Base-by-base conservation (phyloP, 2,888 invertebrate species). In the Epistrophe grossulariae region DNA sequence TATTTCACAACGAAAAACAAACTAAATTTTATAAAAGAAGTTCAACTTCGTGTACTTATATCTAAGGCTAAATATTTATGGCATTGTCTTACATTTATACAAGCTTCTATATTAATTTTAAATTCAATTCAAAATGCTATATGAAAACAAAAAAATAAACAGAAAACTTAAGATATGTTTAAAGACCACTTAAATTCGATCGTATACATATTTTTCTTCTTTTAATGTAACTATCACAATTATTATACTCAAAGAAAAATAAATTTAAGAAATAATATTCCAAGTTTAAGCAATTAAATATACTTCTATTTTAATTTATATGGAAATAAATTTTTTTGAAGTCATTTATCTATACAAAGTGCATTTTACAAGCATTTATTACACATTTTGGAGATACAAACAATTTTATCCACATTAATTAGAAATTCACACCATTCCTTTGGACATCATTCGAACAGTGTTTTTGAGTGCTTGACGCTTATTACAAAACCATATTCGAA, bases 401-500 rank as follows among this genome's bases (percentile, higher is more conserved):
- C 31, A 17, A n/a, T 68, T 3, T 13, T 55, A 7, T 24, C 24
- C 55, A 13, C 59, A 55, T 76, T 40, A n/a, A n/a, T 45, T 38
- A 4, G 6, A 17, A 40, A 77, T 90, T 94, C 95, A 96, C 89
- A 96, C 96, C 95, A 96, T 96, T 90, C 96, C 96, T 94, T 97
- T 97, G 72, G 97, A 97, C 97, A 97, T 97, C 97, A 97, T 97
- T 90, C 97, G 95, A 89, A 98, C 98, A n/a, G 99, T 98, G 92
- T 99, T 99, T 93, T 99, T 99, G 89, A 99, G 94, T 1, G 99
- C 98, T 93, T 99, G 99, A 77, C 99, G 95, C 93, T 99, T 99
- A 94, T 99, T 99, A 94, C 99, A 99, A 94, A 99, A 99, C 99
- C 99, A 99, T 94, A 99, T 99, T 93, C 99, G 94, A 91, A 99